Evolutionary conservation across 2,113 vertebrate species (phyloP).

Genomic region (Calyptomena viridis): DNA sequence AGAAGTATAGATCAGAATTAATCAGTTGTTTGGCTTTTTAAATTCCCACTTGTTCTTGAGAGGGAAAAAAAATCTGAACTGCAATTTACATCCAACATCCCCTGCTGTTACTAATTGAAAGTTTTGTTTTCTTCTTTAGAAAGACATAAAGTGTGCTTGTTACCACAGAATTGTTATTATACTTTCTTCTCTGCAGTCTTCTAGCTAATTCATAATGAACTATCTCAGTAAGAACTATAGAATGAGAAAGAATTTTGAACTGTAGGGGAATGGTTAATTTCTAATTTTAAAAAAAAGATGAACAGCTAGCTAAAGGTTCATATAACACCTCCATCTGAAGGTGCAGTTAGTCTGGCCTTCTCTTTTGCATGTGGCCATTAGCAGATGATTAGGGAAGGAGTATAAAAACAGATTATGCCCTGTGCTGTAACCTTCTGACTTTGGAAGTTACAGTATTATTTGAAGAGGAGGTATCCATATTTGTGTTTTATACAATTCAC

Average conservation of each 20-base stretch:
- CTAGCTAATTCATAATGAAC: background rate
- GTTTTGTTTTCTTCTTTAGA: background rate
- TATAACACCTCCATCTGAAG: background rate
- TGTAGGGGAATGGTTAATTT: background rate
- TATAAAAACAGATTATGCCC: background rate
- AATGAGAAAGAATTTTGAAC: background rate
- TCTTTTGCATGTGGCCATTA: background rate
- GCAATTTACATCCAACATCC: background rate
- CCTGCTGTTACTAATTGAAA: background rate
- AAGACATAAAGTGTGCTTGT: background rate
- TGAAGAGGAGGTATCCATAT: background rate
- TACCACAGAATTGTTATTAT: background rate
- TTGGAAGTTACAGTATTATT: background rate
- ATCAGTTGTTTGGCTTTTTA: constrained; percentile 2
- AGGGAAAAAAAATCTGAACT: background rate
- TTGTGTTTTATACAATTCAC: background rate
- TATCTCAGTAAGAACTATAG: background rate
- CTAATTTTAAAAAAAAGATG: background rate
- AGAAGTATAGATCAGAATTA: constrained; percentile 29
- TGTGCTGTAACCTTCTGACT: background rate
- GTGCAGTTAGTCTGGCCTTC: background rate
- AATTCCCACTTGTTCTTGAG: background rate
- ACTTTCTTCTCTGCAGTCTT: background rate
- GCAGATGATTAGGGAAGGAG: background rate
- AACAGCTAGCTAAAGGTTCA: background rate